phyloP scores from a whole-genome alignment of 2,888 invertebrate species.

The Lochmaea capreae region DNA sequence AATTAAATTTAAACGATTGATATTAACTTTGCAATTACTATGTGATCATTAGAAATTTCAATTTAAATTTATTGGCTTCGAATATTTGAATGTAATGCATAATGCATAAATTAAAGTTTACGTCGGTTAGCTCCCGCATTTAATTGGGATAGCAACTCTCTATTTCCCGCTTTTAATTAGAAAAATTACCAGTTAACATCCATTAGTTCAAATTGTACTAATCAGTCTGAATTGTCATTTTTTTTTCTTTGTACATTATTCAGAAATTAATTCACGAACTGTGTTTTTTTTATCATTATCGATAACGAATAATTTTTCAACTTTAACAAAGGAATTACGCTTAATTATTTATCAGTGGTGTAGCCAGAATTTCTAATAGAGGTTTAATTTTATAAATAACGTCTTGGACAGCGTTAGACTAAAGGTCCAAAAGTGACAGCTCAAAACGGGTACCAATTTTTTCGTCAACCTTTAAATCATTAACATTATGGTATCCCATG shows the following conservation, averaged over 20 bases:
- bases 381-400: too few relatives aligned
- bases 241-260: background rate
- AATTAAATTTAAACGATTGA: background rate
- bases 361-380: background rate
- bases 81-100: background rate
- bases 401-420: too few relatives aligned
- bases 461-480: too few relatives aligned
- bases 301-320: background rate
- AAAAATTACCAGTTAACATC: slow-evolving; percentile 1
- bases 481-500: too few relatives aligned
- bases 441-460: background rate
- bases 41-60: background rate
- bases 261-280: background rate
- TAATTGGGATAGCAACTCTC: background rate
- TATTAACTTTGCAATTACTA: background rate
- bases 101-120: background rate
- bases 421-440: too few relatives aligned
- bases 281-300: background rate
- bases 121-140: background rate
- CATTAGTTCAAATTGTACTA: slow-evolving; percentile 4
- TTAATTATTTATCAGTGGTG: background rate
- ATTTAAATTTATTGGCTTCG: background rate
- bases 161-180: background rate
- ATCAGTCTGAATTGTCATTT: background rate
- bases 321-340: background rate